These are phyloP conservation scores for Drosophila emarginata DNA, from an alignment of 2,888 invertebrate species.

Conservation along the genomic window DNA sequence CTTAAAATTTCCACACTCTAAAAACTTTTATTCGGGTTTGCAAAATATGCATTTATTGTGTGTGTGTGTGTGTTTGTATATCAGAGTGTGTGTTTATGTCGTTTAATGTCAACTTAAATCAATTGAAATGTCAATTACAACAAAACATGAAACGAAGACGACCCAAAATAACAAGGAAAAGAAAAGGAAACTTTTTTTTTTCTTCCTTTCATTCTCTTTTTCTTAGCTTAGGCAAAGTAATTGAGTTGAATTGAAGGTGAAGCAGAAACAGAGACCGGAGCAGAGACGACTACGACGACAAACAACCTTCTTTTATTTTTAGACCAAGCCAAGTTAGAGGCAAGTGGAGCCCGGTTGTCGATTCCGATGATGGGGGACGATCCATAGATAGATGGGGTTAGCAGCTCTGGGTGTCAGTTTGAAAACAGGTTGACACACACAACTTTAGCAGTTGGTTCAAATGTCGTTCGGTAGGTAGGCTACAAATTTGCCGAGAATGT, in stretches of 20 bases:
- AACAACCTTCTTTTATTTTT: constrained; percentile 46
- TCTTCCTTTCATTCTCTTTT: constrained; percentile 6
- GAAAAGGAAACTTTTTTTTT: constrained; percentile 21
- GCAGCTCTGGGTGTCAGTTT: constrained; percentile 36
- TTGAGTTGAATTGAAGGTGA: constrained; percentile 64
- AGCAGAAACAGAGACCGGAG: constrained; percentile 13
- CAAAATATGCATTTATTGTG: constrained; percentile 15
- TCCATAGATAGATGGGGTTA: constrained; percentile 16
- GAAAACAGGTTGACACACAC: constrained; percentile 66
- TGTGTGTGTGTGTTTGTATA: constrained; percentile 42
- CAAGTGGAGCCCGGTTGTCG: not conserved
- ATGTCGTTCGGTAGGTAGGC: constrained; percentile 45
- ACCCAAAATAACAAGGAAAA: constrained; percentile 22
- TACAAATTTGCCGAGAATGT: constrained; percentile 39
- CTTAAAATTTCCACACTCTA: not conserved
- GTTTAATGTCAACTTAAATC: constrained; percentile 73
- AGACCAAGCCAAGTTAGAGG: constrained; percentile 35
- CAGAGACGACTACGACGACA: constrained; percentile 6
- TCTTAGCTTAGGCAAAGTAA: constrained; percentile 48
- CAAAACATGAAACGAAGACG: constrained; percentile 55
- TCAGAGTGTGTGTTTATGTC: constrained; percentile 45
- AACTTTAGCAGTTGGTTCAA: constrained; percentile 62
- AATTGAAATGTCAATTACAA: constrained; percentile 74
- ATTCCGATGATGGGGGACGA: not conserved
- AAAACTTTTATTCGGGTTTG: not conserved